phyloP scores from a whole-genome alignment of 2,888 invertebrate genomes.

The Smittia aterrima region DNA sequence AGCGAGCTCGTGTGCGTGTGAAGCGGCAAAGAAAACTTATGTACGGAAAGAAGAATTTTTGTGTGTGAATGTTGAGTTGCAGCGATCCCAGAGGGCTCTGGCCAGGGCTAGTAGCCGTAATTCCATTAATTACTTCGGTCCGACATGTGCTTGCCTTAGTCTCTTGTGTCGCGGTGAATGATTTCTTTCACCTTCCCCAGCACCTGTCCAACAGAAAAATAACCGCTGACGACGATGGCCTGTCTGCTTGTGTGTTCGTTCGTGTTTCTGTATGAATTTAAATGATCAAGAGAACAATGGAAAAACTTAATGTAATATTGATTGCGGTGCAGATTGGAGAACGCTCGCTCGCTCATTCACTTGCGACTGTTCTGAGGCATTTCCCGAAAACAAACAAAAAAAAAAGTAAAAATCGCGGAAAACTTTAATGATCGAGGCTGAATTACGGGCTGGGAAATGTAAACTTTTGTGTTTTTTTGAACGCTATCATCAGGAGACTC shows the following conservation, averaged over 20 bases:
- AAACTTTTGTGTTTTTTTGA: neutral
- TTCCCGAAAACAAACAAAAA: neutral
- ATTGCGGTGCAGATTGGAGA: neutral
- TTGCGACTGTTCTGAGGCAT: neutral
- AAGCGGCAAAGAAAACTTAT: slow-evolving; percentile 11
- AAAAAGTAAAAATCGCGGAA: neutral
- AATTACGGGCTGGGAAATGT: neutral
- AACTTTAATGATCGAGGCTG: neutral
- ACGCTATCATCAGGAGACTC: neutral
- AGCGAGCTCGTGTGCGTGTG: slow-evolving; percentile 5
- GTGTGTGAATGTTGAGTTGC: neutral
- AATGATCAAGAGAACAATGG: slow-evolving; percentile 27
- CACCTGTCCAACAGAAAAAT: neutral
- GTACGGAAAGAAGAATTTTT: neutral
- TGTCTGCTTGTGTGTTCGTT: neutral
- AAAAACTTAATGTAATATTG: slow-evolving; percentile 40
- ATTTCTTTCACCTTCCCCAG: slow-evolving; percentile 8
- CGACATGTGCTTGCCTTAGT: neutral
- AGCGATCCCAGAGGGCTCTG: neutral
- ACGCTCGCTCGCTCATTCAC: neutral
- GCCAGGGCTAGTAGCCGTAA: slow-evolving; percentile 20
- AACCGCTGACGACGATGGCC: neutral
- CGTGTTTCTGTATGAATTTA: slow-evolving; percentile 21
- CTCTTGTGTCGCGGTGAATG: neutral
- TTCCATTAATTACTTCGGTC: neutral